Conservation (phyloP, 1,140 invertebrate genomes). For the Archegozetes longisetosus region DNA sequence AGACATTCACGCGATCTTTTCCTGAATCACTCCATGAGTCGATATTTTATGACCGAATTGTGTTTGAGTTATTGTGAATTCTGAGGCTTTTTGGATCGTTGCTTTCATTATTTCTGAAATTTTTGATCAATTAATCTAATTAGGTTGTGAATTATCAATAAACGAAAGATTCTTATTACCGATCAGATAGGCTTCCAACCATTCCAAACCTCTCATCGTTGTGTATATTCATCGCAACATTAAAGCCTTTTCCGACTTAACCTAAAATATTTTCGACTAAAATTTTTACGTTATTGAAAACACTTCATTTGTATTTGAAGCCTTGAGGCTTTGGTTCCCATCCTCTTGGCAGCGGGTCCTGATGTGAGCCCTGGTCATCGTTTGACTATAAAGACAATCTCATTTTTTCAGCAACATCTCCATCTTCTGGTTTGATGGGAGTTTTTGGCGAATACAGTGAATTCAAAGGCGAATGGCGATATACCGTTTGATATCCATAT, state of each 20-base stretch:
- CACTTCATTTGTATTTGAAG: conserved; percentile 90
- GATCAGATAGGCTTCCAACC: conserved; percentile 60
- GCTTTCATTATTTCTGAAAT: conserved; percentile 73
- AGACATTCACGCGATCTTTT: conserved; percentile 83
- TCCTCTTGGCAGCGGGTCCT: conserved; percentile 93
- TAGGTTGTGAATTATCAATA: no score
- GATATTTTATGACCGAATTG: conserved; percentile 83
- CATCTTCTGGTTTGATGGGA: conserved; percentile 34
- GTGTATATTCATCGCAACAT: conserved; percentile 97
- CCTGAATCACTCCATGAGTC: conserved; percentile 73
- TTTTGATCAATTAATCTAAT: no score
- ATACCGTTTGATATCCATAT: conserved; percentile 99
- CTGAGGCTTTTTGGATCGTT: conserved; percentile 72
- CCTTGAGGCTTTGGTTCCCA: conserved; percentile 98
- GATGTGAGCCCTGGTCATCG: conserved; percentile 76
- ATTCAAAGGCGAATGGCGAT: conserved; percentile 85
- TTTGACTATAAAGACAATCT: conserved; percentile 97
- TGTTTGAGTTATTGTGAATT: conserved; percentile 67
- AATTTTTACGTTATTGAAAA: conserved; percentile 92
- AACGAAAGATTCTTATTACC: no score
- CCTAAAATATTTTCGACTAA: conserved; percentile 88
- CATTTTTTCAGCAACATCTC: conserved; percentile 49
- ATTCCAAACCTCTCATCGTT: conserved; percentile 99
- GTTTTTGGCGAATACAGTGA: conserved; percentile 88
- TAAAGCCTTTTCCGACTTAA: conserved; percentile 91